A percentile compares a stretch with the other conserved stretches of the same genome.
These are phyloP conservation scores for Propsilocerus akamusi DNA, from an alignment of 1,140 invertebrate genomes.

Conservation along the genomic window DNA sequence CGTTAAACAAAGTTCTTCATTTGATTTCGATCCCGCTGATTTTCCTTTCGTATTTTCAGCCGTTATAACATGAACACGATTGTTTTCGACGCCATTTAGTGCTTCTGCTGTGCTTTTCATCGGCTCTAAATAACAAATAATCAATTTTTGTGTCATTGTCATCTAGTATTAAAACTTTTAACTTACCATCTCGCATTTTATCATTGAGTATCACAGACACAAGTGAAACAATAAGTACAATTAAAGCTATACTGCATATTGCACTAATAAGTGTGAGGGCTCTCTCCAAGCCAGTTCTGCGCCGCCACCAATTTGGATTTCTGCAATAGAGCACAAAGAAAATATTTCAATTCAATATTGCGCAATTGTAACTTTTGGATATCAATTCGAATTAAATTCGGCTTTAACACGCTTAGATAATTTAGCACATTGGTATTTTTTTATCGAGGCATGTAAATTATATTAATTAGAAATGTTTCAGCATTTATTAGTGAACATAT, in stretches of 20 bases:
- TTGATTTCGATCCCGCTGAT: slow-evolving; percentile 7
- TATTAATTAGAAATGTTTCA: too few relatives aligned
- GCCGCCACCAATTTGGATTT: slow-evolving; percentile 74
- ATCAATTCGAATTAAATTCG: too few relatives aligned
- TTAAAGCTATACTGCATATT: slow-evolving; percentile 38
- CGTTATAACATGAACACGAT: slow-evolving; percentile 2
- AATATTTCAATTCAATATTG: too few relatives aligned
- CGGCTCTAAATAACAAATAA: slow-evolving; percentile 19
- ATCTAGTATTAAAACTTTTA: neutral
- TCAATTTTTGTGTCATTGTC: neutral
- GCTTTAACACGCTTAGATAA: too few relatives aligned
- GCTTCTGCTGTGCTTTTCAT: slow-evolving; percentile 24
- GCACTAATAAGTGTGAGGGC: slow-evolving; percentile 43
- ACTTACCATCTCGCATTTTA: slow-evolving; percentile 11
- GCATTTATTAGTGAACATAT: too few relatives aligned
- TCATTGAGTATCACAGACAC: slow-evolving; percentile 27
- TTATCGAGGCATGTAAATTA: too few relatives aligned
- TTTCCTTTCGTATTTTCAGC: slow-evolving; percentile 9
- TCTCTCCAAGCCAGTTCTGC: slow-evolving; percentile 58
- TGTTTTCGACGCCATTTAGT: slow-evolving; percentile 12
- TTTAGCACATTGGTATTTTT: too few relatives aligned
- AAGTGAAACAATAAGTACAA: slow-evolving; percentile 44
- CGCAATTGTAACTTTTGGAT: too few relatives aligned
- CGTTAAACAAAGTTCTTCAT: slow-evolving; percentile 31
- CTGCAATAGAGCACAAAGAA: slow-evolving; percentile 29